phyloP scores from a whole-genome alignment of 2,797 vertebrate genomes.

The Cygnus olor region DNA sequence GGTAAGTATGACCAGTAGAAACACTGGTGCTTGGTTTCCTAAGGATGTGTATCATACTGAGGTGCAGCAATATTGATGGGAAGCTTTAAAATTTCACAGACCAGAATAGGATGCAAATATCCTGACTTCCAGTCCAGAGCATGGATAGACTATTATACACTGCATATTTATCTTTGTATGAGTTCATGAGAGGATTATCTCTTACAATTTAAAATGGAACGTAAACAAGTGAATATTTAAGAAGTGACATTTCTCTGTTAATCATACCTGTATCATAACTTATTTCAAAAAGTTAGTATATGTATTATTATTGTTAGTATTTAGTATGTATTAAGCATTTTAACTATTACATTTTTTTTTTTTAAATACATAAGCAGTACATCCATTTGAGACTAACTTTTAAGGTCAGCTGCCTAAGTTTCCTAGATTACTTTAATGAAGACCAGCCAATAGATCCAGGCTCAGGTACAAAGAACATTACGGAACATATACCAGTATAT shows the following conservation, averaged over 20 bases:
- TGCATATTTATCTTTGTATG: not conserved
- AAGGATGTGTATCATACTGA: not conserved
- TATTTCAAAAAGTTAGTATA: not conserved
- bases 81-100: not conserved
- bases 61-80: not conserved
- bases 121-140: not conserved
- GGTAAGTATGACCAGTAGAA: not conserved
- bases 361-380: not conserved
- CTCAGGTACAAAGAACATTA: not conserved
- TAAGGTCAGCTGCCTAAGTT: not conserved
- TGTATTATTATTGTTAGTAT: too few relatives aligned
- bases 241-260: not conserved
- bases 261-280: not conserved
- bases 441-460: not conserved
- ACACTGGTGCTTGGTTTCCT: not conserved
- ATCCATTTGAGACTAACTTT: not conserved
- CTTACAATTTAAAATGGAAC: not conserved
- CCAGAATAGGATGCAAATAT: not conserved
- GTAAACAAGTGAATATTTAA: not conserved
- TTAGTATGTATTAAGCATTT: not conserved
- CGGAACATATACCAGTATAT: not conserved
- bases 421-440: constrained; percentile 13
- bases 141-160: not conserved
- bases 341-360: not conserved
- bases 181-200: not conserved